Evolutionary conservation across 1,140 invertebrate genomes (phyloP).

Genomic region (Solenopsis fugax): DNA sequence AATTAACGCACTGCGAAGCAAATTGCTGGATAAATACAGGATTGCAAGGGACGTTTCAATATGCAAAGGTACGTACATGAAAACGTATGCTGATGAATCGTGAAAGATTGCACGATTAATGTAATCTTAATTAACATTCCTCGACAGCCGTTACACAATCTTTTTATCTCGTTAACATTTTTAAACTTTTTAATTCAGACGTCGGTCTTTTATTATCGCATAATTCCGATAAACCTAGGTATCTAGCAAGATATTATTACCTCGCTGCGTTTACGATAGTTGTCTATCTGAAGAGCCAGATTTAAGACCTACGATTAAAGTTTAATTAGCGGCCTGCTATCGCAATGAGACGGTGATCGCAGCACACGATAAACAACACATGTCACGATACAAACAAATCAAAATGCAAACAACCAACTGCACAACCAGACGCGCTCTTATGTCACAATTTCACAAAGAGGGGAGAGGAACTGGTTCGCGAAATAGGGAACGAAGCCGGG

Average conservation of each 20-base stretch:
- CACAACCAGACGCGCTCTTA: not conserved
- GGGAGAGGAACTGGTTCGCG: not conserved
- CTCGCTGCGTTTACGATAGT: not conserved
- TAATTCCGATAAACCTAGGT: slow-evolving; percentile 4
- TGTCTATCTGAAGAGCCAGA: slow-evolving; percentile 10
- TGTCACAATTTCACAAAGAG: slow-evolving; percentile 1
- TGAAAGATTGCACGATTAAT: not conserved
- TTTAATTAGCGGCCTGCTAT: slow-evolving; percentile 1
- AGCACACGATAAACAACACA: not conserved
- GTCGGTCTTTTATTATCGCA: not conserved
- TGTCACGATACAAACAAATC: not conserved
- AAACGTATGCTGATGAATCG: not conserved
- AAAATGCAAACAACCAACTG: not conserved
- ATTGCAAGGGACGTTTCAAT: not conserved
- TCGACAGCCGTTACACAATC: not conserved
- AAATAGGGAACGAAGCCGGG: not conserved
- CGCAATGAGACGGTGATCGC: not conserved
- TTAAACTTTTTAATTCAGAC: not conserved
- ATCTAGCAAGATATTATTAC: not conserved
- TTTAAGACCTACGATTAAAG: not conserved
- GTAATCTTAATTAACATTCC: slow-evolving; percentile 9
- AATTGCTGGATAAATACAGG: not conserved
- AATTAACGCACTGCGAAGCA: not conserved
- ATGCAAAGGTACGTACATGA: not conserved
- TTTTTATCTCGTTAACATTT: not conserved